These are phyloP conservation scores for Vireo griseus DNA, from an alignment of 2,797 vertebrate species.

Conservation along the genomic window DNA sequence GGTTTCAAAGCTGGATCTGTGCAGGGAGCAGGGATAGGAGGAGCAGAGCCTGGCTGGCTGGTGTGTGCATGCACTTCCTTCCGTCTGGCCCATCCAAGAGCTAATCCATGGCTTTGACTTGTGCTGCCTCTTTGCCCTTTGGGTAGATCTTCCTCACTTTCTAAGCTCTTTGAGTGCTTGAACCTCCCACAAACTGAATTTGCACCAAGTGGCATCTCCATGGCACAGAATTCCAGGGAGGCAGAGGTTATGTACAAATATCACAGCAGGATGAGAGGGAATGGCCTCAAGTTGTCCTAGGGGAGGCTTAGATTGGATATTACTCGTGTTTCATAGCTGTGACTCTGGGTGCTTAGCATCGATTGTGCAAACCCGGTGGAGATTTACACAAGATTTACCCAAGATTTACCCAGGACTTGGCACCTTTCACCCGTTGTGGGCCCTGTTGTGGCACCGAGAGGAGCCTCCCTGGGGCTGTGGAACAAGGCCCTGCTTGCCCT, in stretches of 20 bases:
- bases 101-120: not conserved
- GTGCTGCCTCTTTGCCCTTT: not conserved
- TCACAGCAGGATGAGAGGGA: not conserved
- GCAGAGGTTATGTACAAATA: not conserved
- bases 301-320: no score
- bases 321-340: not conserved
- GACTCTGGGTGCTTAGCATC: not conserved
- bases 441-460: not conserved
- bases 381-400: not conserved
- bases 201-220: accelerated
- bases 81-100: not conserved
- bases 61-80: accelerated
- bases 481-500: not conserved
- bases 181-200: not conserved
- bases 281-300: not conserved
- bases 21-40: not conserved
- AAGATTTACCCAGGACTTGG: not conserved
- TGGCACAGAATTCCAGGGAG: not conserved
- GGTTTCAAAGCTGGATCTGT: not conserved
- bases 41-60: not conserved
- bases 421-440: not conserved
- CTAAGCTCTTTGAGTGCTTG: not conserved
- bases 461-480: not conserved
- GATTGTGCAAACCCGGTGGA: not conserved
- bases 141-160: not conserved